These are phyloP conservation scores for Hippocampus abdominalis DNA, from an alignment of 2,113 vertebrate species.

Conservation along the genomic window DNA sequence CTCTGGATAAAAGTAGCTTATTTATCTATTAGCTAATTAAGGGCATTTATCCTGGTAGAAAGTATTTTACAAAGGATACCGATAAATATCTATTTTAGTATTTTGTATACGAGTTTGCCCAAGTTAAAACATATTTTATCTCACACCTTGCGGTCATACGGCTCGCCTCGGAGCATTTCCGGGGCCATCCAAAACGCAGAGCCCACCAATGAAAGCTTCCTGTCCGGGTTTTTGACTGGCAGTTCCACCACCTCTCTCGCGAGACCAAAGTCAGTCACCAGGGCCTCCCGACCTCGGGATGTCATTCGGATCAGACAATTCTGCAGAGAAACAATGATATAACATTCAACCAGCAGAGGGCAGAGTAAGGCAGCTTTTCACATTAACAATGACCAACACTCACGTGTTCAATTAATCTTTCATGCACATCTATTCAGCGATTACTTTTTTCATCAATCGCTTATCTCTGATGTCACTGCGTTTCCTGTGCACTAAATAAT, in stretches of 20 bases:
- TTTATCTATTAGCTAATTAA: neutral
- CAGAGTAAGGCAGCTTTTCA: neutral
- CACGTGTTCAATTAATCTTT: neutral
- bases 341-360: neutral
- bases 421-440: neutral
- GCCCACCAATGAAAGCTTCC: slow-evolving; percentile 84
- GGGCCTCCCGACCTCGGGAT: slow-evolving; percentile 71
- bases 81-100: neutral
- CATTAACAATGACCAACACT: too few species aligned
- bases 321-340: slow-evolving; percentile 48
- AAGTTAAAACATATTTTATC: neutral
- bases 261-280: slow-evolving; percentile 84
- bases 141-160: slow-evolving; percentile 80
- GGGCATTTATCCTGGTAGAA: neutral
- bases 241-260: slow-evolving; percentile 82
- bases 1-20: neutral
- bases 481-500: slow-evolving; percentile 47
- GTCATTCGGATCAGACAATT: slow-evolving; percentile 83
- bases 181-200: slow-evolving; percentile 91
- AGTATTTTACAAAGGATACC: neutral
- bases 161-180: slow-evolving; percentile 85
- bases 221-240: slow-evolving; percentile 70
- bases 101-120: neutral
- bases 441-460: slow-evolving; percentile 7
- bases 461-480: slow-evolving; percentile 33